These are phyloP conservation scores for Chaetogeoica ovagalla DNA, from an alignment of 2,888 invertebrate genomes.

Conservation along the genomic window DNA sequence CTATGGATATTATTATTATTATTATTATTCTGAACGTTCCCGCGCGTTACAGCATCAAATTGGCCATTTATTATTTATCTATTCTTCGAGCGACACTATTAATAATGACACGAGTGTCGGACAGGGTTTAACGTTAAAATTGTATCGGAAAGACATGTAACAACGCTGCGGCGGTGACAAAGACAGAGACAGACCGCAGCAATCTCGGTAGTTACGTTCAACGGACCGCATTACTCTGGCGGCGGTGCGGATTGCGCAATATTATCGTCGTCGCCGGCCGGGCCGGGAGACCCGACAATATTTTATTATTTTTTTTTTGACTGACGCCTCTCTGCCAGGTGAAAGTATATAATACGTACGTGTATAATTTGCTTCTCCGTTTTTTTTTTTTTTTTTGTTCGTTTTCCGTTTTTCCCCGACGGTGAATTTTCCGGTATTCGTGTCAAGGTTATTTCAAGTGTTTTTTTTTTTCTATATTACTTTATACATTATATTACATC, in stretches of 20 bases:
- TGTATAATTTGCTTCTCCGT: slow-evolving; percentile 44
- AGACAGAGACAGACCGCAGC: too few relatives aligned
- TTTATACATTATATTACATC: not conserved
- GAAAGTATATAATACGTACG: slow-evolving; percentile 9
- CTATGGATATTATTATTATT: too few relatives aligned
- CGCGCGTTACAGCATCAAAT: slow-evolving; percentile 40
- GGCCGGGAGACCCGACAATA: not conserved
- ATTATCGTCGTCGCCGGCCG: slow-evolving; percentile 1
- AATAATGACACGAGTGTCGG: not conserved
- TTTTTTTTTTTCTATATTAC: too few relatives aligned
- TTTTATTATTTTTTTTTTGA: too few relatives aligned
- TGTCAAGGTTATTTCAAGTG: slow-evolving; percentile 33
- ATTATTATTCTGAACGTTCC: not conserved
- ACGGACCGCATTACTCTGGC: slow-evolving; percentile 38
- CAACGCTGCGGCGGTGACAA: not conserved
- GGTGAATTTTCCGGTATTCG: slow-evolving; percentile 37
- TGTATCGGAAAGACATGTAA: slow-evolving; percentile 32
- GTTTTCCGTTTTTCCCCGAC: too few relatives aligned
- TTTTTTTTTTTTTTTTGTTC: slow-evolving; percentile 23
- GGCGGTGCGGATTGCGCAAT: slow-evolving; percentile 32
- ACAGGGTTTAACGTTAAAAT: slow-evolving; percentile 51
- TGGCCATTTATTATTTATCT: slow-evolving; percentile 19
- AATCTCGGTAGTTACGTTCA: slow-evolving; percentile 39
- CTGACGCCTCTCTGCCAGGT: slow-evolving; percentile 43
- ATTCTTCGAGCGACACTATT: not conserved